phyloP scores from a whole-genome alignment of 2,888 invertebrate species.

The Lepidocyrtinus sp. region DNA sequence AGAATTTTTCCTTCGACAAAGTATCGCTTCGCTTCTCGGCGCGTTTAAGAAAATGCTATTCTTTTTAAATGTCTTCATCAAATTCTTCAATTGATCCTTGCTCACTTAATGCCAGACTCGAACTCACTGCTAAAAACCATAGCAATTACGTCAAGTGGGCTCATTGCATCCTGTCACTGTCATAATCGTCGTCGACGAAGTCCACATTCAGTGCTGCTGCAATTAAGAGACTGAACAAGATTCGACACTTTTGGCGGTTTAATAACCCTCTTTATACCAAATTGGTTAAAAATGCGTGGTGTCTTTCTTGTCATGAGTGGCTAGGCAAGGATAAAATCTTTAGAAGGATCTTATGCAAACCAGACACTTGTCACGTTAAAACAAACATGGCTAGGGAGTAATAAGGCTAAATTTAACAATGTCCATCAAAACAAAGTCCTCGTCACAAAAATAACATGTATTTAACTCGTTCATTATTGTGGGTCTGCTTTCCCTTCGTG shows the following conservation, averaged over 20 bases:
- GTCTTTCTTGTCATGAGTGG: background rate
- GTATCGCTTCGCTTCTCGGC: background rate
- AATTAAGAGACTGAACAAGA: background rate
- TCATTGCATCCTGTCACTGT: background rate
- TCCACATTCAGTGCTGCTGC: background rate
- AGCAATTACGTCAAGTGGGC: background rate
- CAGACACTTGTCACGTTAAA: background rate
- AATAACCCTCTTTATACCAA: background rate
- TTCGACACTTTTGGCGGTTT: background rate
- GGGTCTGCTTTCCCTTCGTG: background rate
- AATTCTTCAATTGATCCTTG: background rate
- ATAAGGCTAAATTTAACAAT: background rate
- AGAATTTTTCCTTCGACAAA: background rate
- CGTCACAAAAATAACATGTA: background rate
- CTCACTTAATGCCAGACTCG: background rate
- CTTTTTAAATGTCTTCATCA: background rate
- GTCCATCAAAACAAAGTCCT: background rate
- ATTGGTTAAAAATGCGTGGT: background rate
- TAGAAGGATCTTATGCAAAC: background rate
- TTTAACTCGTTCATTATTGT: background rate
- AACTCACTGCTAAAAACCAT: background rate
- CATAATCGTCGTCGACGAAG: background rate
- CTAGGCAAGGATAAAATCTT: background rate
- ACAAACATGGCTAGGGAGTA: background rate
- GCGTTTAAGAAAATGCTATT: background rate